phyloP scores from a whole-genome alignment of 2,797 vertebrate species.

The Notamacropus eugenii region DNA sequence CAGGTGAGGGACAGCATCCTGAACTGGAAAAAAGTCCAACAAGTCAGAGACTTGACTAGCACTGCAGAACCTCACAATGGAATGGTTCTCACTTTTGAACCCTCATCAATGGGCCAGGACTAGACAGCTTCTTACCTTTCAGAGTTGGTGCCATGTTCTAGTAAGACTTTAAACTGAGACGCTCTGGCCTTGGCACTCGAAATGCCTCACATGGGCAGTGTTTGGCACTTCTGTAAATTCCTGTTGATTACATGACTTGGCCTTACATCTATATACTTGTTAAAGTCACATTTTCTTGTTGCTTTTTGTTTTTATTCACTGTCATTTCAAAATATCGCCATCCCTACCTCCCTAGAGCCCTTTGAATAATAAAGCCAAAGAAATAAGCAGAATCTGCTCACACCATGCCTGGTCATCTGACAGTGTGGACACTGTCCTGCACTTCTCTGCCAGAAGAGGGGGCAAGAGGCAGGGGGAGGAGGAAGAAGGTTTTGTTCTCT shows the following conservation, averaged over 20 bases:
- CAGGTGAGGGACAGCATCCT: constrained; percentile 87
- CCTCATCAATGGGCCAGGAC: background rate
- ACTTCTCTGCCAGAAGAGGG: background rate
- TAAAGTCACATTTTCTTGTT: background rate
- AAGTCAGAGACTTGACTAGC: background rate
- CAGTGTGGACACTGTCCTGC: background rate
- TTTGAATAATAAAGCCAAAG: background rate
- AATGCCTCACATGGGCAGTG: background rate
- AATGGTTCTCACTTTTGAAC: background rate
- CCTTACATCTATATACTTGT: background rate
- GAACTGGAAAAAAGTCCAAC: background rate
- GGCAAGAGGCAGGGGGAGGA: background rate
- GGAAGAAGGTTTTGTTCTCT: background rate
- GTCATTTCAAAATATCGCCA: background rate
- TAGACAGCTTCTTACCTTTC: background rate
- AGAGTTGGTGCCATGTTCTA: too few relatives aligned
- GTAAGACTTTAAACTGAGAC: background rate
- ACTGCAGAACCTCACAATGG: background rate
- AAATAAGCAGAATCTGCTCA: background rate
- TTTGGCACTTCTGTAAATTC: background rate
- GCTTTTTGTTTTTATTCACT: background rate
- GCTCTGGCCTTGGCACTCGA: background rate
- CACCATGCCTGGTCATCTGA: background rate
- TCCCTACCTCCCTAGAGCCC: background rate
- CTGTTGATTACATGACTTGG: background rate